Evolutionary conservation across 2,113 vertebrate species (phyloP), one percentile per base, ranked within the genome.

Genomic region (Mustelus asterias): DNA sequence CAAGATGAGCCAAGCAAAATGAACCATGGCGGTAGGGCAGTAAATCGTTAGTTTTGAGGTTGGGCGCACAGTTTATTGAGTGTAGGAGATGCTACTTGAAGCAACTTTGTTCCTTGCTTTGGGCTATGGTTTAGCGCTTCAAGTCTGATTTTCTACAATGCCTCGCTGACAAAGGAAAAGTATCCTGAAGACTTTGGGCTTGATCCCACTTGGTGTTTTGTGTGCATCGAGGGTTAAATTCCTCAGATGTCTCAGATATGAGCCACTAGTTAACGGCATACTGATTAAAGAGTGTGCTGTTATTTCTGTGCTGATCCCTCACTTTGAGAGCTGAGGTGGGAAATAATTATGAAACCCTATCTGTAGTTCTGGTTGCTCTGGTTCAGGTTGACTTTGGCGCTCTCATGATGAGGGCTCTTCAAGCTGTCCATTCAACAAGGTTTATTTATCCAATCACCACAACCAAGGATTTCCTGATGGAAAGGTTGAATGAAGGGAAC

Each of bases 1-100:
- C 88, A 90, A 58, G 54, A n/a, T 37, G 60, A 65, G 60, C n/a
- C 89, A 37, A 93, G n/a, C 89, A 67, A 93, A 93, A 65, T 93
- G 54, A 60, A 92, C 54, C 29, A 33, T 33, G 7, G 2, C 60
- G 60, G 60, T 22, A 37, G 14, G 78, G n/a, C 4, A 65, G 65
- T 37, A 58, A 67, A 67, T 93, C 2, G 22, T 37, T 37, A 9
- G 16, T 37, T 65, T 93, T 20, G 7, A 93, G 33, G 11, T 33
- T 93, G 33, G 37, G 14, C n/a, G 7, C 37, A 93, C 33, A 37
- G 18, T 67, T 44, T 65, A 41, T 16, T 16, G 60, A 93, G 80
- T 41, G 37, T 44, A 83, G 33, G 89, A 65, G 89, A 24, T 2
- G 0, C 60, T 33, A 65, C 63, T 92, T 92, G 33, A 92, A 92